These are phyloP conservation scores for Zaprionus davidi DNA, from an alignment of 1,140 invertebrate genomes.

Conservation along the genomic window DNA sequence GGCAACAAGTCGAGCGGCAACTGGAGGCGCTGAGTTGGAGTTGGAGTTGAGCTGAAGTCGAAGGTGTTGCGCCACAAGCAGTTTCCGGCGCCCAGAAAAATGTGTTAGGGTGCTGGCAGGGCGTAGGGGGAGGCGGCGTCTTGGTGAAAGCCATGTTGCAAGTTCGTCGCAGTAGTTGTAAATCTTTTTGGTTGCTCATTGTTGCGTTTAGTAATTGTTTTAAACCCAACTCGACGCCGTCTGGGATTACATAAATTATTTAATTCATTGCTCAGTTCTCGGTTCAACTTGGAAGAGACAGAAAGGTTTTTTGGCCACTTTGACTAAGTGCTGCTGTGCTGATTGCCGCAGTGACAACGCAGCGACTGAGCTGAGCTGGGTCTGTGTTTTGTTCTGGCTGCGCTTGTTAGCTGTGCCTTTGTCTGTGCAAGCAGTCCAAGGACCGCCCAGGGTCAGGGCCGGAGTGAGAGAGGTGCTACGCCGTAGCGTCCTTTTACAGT, in stretches of 20 bases:
- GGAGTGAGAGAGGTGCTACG: neutral
- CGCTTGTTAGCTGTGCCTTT: constrained; percentile 34
- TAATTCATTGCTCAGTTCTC: constrained; percentile 39
- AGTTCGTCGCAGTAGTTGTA: constrained; percentile 32
- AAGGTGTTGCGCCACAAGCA: constrained; percentile 28
- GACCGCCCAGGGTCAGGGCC: constrained; percentile 42
- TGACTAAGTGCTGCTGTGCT: constrained; percentile 33
- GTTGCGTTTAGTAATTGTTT: constrained; percentile 32
- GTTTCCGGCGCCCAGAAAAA: constrained; percentile 42
- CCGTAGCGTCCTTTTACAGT: constrained; percentile 15
- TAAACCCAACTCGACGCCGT: constrained; percentile 12
- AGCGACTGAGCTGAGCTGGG: neutral
- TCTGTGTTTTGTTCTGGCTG: constrained; percentile 19
- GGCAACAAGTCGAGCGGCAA: constrained; percentile 5
- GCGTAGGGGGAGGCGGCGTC: neutral
- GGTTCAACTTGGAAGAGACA: constrained; percentile 6
- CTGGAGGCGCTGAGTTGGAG: neutral
- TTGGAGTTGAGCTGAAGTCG: neutral
- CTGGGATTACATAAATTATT: constrained; percentile 65
- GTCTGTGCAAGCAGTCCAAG: constrained; percentile 12
- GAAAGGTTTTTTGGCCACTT: constrained; percentile 30
- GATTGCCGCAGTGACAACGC: constrained; percentile 21
- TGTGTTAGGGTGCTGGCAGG: neutral
- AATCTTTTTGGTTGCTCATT: constrained; percentile 41
- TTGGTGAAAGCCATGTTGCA: constrained; percentile 32